Conservation (phyloP, 92 coral and sea anemone genomes). For the Zoanthus solanderi region DNA sequence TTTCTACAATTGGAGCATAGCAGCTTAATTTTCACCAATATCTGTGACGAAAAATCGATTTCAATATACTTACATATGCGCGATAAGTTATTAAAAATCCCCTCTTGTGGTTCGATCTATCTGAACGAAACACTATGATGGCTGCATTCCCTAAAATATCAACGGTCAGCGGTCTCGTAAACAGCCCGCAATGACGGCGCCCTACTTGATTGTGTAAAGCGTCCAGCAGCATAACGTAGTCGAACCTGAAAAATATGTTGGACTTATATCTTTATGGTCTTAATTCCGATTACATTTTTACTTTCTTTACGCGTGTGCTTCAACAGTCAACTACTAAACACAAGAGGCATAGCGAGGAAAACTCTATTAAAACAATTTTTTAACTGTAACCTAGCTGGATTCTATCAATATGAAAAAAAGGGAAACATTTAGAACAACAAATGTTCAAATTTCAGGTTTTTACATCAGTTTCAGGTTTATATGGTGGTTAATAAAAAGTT, state of each 20-base stretch:
- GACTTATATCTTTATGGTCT: too few species aligned
- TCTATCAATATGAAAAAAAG: too few species aligned
- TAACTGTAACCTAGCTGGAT: too few species aligned
- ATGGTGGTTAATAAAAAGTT: too few species aligned
- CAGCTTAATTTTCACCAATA: not conserved
- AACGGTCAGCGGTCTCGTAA: constrained; percentile 50
- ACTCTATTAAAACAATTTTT: too few species aligned
- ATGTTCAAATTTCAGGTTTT: too few species aligned
- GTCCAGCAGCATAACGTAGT: constrained; percentile 75
- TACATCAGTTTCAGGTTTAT: too few species aligned
- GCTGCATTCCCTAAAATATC: constrained; percentile 74
- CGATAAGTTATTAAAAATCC: constrained; percentile 65
- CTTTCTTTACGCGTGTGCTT: too few species aligned
- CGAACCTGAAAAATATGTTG: constrained; percentile 60
- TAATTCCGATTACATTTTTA: too few species aligned
- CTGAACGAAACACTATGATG: constrained; percentile 65
- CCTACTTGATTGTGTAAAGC: constrained; percentile 75
- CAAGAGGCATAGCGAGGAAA: too few species aligned
- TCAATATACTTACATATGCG: constrained; percentile 52
- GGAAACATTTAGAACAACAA: too few species aligned
- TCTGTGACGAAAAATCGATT: not conserved
- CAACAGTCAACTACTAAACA: too few species aligned
- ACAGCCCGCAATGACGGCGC: constrained; percentile 67
- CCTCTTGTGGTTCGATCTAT: constrained; percentile 62
- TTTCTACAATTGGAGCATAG: not conserved